Conservation (phyloP, 2,113 vertebrate genomes). For the Eleginops maclovinus region DNA sequence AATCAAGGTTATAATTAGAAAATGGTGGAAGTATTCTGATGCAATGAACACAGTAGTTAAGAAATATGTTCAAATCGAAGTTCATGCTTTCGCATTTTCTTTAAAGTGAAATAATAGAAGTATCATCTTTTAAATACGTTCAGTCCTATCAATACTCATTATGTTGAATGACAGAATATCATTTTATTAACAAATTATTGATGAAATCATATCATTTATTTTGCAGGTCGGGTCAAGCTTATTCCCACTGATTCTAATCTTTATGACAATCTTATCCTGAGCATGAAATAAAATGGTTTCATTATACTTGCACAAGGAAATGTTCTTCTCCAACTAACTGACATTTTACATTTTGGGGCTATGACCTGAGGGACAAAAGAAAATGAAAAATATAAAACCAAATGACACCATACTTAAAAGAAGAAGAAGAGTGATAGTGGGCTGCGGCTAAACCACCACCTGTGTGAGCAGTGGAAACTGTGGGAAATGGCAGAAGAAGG, state of each 20-base stretch:
- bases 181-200: neutral
- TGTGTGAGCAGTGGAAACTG: neutral
- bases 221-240: neutral
- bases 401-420: neutral
- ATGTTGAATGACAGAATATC: neutral
- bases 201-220: neutral
- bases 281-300: conserved; percentile 23
- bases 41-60: neutral
- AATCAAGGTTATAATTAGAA: conserved; percentile 87
- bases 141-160: too few species aligned
- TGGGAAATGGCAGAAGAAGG: neutral
- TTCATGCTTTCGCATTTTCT: too few species aligned
- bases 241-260: neutral
- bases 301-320: conserved; percentile 25
- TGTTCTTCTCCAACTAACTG: conserved; percentile 17
- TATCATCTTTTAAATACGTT: too few species aligned
- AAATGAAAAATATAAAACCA: neutral
- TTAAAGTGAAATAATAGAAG: too few species aligned
- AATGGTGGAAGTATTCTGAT: too few species aligned
- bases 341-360: conserved; percentile 7
- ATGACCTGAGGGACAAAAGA: neutral
- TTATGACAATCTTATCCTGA: conserved; percentile 3
- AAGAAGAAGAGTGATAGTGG: neutral
- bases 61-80: too few species aligned
- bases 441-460: neutral